These are phyloP conservation scores for Atractosteus spatula DNA, from an alignment of 2,113 vertebrate species.

Conservation along the genomic window DNA sequence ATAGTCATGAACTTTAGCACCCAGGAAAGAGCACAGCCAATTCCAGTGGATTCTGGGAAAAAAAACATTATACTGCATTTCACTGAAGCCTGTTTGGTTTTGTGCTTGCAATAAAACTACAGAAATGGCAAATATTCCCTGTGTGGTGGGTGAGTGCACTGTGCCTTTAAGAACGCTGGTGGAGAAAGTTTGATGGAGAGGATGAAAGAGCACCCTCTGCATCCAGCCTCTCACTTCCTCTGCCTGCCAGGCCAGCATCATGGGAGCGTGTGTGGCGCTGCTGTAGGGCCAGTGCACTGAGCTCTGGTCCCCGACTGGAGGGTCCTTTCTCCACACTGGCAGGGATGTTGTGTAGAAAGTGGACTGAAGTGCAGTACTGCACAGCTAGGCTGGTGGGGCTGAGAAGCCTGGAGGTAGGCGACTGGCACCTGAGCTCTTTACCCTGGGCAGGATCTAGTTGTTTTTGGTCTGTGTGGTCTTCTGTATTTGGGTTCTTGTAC, in stretches of 20 bases:
- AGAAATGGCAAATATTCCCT: no score
- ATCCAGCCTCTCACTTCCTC: constrained; percentile 54
- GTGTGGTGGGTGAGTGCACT: neutral
- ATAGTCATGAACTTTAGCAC: no score
- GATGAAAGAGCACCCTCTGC: constrained; percentile 46
- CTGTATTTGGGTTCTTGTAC: constrained; percentile 1
- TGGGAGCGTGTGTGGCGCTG: constrained; percentile 9
- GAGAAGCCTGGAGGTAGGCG: constrained; percentile 59
- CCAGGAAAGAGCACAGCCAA: no score
- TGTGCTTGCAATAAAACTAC: no score
- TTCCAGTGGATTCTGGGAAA: no score
- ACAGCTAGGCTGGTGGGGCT: constrained; percentile 50
- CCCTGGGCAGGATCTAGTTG: neutral
- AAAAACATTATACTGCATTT: no score
- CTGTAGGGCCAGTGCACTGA: constrained; percentile 22
- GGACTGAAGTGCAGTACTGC: constrained; percentile 53
- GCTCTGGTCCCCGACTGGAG: constrained; percentile 4
- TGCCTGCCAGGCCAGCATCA: constrained; percentile 24
- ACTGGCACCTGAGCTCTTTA: neutral
- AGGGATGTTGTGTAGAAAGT: constrained; percentile 58
- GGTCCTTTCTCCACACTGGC: constrained; percentile 16
- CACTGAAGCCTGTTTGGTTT: no score
- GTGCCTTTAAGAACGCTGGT: constrained; percentile 23
- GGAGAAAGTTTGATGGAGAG: neutral
- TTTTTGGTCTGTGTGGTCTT: neutral